Evolutionary conservation across 2,888 invertebrate genomes (phyloP), one percentile per base, ranked within the genome.

Genomic region (Heteromurus nitidus): DNA sequence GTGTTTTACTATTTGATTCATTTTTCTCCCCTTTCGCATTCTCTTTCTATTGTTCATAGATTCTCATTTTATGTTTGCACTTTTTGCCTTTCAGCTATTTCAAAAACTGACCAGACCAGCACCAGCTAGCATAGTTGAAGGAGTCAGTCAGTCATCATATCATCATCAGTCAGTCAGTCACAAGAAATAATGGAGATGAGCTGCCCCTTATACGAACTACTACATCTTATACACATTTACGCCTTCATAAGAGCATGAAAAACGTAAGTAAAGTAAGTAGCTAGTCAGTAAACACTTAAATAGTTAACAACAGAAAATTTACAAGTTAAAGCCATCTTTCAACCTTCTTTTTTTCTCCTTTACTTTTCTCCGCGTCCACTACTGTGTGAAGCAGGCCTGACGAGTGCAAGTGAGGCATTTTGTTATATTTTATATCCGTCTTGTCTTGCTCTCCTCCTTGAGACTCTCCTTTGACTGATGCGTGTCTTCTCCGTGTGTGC

Each of bases 91-190:
- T 60, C 18, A 70, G 72, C 79, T 55, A 53, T 72, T 62, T 5
- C n/a, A n/a, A n/a, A 28, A 60, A 30, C 55, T 58, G 62, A 60
- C 76, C n/a, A n/a, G n/a, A n/a, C n/a, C n/a, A n/a, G n/a, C n/a
- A n/a, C 68, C 58, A 24, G 67, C 76, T 42, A 75, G 44, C 67
- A 31, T 58, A 67, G n/a, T n/a, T n/a, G n/a, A n/a, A n/a, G n/a
- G n/a, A n/a, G 76, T 62, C 18, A 76, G 76, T 69, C 68, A 69
- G 79, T 62, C 55, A 80, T 73, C 70, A 77, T 67, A 80, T 73
- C 70, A 77, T 67, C 77, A 62, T 75, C 70, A 64, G 62, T 73
- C 65, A 80, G 80, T 67, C 68, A 44, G 73, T 76, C 69, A 75
- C 42, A 60, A 42, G 2, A 20, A 31, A 20, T 31, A 28, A 53